These are phyloP conservation scores for Poeciliopsis infans DNA, from an alignment of 2,797 vertebrate genomes.

Conservation along the genomic window DNA sequence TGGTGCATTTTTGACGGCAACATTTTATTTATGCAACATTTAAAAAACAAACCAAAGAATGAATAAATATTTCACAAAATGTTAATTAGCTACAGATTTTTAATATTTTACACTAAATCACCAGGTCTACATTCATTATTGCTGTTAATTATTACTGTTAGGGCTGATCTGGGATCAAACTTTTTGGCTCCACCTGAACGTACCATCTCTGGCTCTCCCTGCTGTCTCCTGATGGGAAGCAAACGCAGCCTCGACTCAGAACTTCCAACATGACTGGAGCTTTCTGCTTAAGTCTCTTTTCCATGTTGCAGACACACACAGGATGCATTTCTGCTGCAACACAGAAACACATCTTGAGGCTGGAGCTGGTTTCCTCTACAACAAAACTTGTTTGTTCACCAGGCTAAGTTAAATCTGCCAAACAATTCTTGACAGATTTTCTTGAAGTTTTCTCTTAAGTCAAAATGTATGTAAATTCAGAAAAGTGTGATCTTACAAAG, in stretches of 20 bases:
- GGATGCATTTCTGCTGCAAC: not conserved
- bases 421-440: too few relatives aligned
- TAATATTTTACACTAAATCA: not conserved
- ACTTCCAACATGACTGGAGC: not conserved
- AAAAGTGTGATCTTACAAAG: not conserved
- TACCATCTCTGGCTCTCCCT: not conserved
- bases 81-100: not conserved
- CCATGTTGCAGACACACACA: not conserved
- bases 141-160: not conserved
- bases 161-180: not conserved
- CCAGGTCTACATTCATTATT: not conserved
- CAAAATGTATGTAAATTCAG: not conserved
- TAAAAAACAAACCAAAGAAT: not conserved
- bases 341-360: not conserved
- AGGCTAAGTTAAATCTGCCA: not conserved
- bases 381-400: not conserved
- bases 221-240: conserved; percentile 27
- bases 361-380: not conserved
- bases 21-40: not conserved
- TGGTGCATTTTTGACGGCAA: not conserved
- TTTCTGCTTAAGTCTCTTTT: not conserved
- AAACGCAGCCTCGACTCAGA: conserved; percentile 17
- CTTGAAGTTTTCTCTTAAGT: not conserved
- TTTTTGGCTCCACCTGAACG: conserved; percentile 27
- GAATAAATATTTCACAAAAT: not conserved